Evolutionary conservation across 1,140 invertebrate species (phyloP), one percentile per base, ranked within the genome.

Genomic region (Phymastichus coffea): DNA sequence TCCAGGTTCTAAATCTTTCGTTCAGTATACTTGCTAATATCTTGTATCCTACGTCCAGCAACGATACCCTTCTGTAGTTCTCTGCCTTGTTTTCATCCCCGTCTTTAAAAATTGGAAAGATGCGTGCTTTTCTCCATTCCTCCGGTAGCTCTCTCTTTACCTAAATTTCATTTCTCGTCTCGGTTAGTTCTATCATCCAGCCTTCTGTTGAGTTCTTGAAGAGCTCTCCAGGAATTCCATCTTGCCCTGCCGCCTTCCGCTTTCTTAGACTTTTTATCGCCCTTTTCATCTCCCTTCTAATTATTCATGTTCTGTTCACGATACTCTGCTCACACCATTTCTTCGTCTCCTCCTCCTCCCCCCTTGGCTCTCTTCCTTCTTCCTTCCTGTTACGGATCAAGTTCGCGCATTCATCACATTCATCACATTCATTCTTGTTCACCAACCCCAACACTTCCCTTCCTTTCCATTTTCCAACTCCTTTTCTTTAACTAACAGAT

Each of bases 131-230:
- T 26, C 30, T 15, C 44, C 44, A 47, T 26, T 26, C 23, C 7
- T 47, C 14, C 9, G 23, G 23, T 12, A 47, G 7, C 30, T n/a
- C n/a, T n/a, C n/a, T n/a, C n/a, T n/a, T n/a, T n/a, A n/a, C n/a
- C n/a, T n/a, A n/a, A n/a, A n/a, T 47, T 47, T 28, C 23, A 47
- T 47, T 47, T 26, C 26, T 25, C 7, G 30, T 47, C 30, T 47
- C 20, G 9, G 26, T 23, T 15, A 47, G 14, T 26, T 47, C 44
- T 28, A 28, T 28, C 2, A 20, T 15, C 44, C 44, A 47, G 7
- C n/a, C 44, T 15, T 4, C 12, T 2, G 9, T 23, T 28, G 30
- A 47, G 9, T 26, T n/a, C 19, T 47, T 23, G n/a, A 47, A 28
- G 19, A 47, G 30, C 44, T 47, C 44, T 17, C 7, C 25, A 4